Evolutionary conservation across 2,888 invertebrate species (phyloP), one percentile per base, ranked within the genome.

Genomic region (Pachycephus smyrnensis): DNA sequence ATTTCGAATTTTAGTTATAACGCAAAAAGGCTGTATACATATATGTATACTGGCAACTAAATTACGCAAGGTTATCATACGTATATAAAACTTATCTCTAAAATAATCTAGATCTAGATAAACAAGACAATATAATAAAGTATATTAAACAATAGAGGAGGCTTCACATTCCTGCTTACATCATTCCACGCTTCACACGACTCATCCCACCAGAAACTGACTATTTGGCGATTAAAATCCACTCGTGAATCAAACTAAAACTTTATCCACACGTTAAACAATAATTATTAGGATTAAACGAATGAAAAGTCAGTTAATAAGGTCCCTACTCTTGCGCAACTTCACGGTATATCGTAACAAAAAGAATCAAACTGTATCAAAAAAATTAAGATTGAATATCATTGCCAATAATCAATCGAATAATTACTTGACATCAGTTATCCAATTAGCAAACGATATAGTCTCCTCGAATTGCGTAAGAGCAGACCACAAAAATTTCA

Each of bases 141-240:
- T 71, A 71, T 32, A 33, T 31, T 71, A 71, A 71, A 71, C 4
- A 31, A 71, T 33, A 33, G 31, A 71, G 71, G 71, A 71, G 71
- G 71, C 71, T 31, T 71, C 71, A 71, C 32, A 33, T 33, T 6
- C 55, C 23, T 9, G 23, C 55, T 15, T 71, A 71, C 71, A 31
- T 71, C 9, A 9, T 71, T 71, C 71, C 71, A 71, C 71, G 71
- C 71, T 71, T 71, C 71, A 71, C 71, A 71, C 71, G 9, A 71
- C 12, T 33, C 71, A 12, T 71, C 71, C 31, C 12, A 30, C 30
- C 9, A 0, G 12, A 71, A 71, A 71, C 71, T 71, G 71, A 71
- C 71, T 71, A 30, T 71, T 71, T 71, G 71, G 30, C 71, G n/a
- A 71, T 33, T 71, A 12, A 69, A 69, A 69, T 32, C 31, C 31